Percentiles rank a stretch among this genome's conserved stretches.
phyloP scores from a whole-genome alignment of 2,797 vertebrate species.

The Pelochelys cantorii region DNA sequence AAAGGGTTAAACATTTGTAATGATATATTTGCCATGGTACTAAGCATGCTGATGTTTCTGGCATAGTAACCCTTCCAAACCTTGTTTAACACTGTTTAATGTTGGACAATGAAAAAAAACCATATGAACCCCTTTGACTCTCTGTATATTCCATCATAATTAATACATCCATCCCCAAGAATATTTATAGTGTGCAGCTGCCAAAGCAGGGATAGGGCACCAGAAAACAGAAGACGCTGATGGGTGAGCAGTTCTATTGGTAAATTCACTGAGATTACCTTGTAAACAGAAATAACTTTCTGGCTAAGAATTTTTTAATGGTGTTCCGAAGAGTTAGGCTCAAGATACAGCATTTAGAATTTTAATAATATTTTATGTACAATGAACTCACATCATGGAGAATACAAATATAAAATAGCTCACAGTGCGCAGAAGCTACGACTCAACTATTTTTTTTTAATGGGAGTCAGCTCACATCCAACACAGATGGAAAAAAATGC shows the following conservation, averaged over 20 bases:
- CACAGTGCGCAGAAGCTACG: neutral
- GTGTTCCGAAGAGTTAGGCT: neutral
- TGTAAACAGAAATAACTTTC: neutral
- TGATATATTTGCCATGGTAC: neutral
- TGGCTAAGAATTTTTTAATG: neutral
- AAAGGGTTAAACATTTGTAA: neutral
- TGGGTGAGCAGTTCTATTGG: constrained; percentile 16
- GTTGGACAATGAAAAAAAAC: neutral
- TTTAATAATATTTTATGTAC: neutral
- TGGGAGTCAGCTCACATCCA: neutral
- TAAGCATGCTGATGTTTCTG: neutral
- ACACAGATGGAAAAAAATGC: neutral
- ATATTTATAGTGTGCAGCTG: neutral
- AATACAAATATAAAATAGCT: neutral
- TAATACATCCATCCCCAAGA: neutral
- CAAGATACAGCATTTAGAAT: neutral
- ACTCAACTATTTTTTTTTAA: neutral
- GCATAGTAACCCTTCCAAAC: neutral
- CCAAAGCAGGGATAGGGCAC: neutral
- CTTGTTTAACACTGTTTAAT: neutral
- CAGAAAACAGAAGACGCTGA: neutral
- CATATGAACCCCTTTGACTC: neutral
- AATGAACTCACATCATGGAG: neutral
- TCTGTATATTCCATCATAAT: neutral
- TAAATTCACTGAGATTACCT: neutral